Base-by-base conservation (phyloP, 2,797 vertebrate species). In the Sebastes diploproa region DNA sequence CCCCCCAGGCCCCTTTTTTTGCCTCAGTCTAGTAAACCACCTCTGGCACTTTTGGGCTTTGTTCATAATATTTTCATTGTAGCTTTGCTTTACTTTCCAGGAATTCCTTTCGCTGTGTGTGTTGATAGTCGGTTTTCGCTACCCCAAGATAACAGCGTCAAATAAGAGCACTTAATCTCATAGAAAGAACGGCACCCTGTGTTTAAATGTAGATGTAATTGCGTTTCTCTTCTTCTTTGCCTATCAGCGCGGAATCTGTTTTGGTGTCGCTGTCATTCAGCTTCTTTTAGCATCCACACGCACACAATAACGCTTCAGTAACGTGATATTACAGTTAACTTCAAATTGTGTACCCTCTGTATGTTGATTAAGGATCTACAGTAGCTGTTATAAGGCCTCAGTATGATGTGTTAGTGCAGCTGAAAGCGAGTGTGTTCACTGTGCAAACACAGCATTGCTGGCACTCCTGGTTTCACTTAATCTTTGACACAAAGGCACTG, bases 401-500 rank as follows among this genome's bases (percentile, higher is more conserved):
- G 87, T 92, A 90, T 91, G 85, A 92, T 91, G 87, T 94, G 91
- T 88, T 89, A 84, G 82, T 94, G 92, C 89, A 94, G 92, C 87
- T 92, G 87, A 94, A 92, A 91, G 85, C 64, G 78, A 89, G 85
- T 90, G 88, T 85, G 86, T 92, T 92, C 91, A 70, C 92, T 89
- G 87, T 90, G 90, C 93, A 94, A 95, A 95, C 91, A 94, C 82
- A 84, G 89, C 88, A 90, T 81, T 82, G 92, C 94, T 93, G 89
- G 90, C 89, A 86, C 92, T 95, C 91, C 93, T 94, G 94, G 88
- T 95, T 94, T 94, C 92, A 94, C 90, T 94, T 95, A 94, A 94
- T 95, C 92, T 95, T 94, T 94, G 91, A 95, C 94, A 95, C 94
- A 94, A 94, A 94, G 90, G 90, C 93, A 88, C 71, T 93, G 92